These are phyloP conservation scores for Drosophila willistoni DNA, from an alignment of 1,140 invertebrate species.

Conservation along the genomic window DNA sequence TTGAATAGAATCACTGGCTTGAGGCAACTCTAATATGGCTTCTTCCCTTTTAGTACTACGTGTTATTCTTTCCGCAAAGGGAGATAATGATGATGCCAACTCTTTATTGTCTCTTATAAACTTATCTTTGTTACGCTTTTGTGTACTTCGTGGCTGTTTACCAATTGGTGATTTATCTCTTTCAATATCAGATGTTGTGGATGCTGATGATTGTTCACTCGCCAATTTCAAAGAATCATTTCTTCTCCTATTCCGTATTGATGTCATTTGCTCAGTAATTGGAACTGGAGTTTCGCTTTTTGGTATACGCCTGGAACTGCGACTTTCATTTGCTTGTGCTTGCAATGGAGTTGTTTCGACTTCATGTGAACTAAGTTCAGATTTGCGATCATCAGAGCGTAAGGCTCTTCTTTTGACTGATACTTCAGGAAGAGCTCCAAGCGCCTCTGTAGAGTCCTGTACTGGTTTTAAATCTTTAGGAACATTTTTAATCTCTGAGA, in stretches of 20 bases:
- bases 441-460: not conserved
- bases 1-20: not conserved
- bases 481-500: not conserved
- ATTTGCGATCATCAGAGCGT: not conserved
- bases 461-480: not conserved
- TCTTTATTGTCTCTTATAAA: not conserved
- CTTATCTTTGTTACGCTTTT: not conserved
- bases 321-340: conserved; percentile 26
- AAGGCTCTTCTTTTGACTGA: not conserved
- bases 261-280: not conserved
- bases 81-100: not conserved
- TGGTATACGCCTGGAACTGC: conserved; percentile 5
- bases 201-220: not conserved
- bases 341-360: not conserved
- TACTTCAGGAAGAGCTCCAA: conserved; percentile 5
- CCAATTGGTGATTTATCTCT: not conserved
- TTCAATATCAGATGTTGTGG: not conserved
- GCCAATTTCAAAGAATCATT: not conserved
- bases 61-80: not conserved
- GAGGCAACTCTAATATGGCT: too few species aligned
- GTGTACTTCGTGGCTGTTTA: not conserved
- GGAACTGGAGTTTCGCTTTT: conserved; percentile 9
- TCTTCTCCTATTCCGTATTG: conserved; percentile 27
- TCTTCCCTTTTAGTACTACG: not conserved
- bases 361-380: conserved; percentile 25